These are phyloP conservation scores for Melieria omissa DNA, from an alignment of 2,888 invertebrate species.

Conservation along the genomic window DNA sequence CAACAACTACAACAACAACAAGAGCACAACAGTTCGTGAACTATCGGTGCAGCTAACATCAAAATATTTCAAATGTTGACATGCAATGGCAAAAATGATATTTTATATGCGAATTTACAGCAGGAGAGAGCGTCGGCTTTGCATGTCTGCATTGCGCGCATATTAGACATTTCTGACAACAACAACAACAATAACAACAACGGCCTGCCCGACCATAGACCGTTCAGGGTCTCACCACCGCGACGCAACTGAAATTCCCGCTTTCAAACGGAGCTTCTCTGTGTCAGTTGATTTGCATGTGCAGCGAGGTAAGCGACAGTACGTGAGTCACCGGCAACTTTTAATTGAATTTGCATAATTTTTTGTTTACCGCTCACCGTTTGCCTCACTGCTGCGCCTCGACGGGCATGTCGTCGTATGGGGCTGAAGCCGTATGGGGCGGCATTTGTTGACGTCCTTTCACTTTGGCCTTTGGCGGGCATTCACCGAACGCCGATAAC, in stretches of 20 bases:
- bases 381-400: conserved; percentile 12
- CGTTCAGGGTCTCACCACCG: too few species aligned
- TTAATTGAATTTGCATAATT: conserved; percentile 35
- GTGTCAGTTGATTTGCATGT: too few species aligned
- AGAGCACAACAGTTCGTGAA: too few species aligned
- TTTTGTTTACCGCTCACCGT: conserved; percentile 16
- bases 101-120: conserved; percentile 13
- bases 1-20: too few species aligned
- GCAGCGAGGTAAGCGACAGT: too few species aligned
- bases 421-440: conserved; percentile 1
- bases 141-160: conserved; percentile 28
- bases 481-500: conserved; percentile 11
- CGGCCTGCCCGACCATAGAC: too few species aligned
- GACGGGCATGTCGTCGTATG: conserved; percentile 29
- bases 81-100: conserved; percentile 36
- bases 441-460: neutral
- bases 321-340: neutral
- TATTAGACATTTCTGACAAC: conserved; percentile 1
- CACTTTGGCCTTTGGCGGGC: neutral
- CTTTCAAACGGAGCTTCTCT: too few species aligned
- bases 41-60: conserved; percentile 28
- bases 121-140: conserved; percentile 13
- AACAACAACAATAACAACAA: too few species aligned
- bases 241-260: too few species aligned
- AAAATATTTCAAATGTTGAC: conserved; percentile 34